Evolutionary conservation across 2,797 vertebrate species (phyloP).

Genomic region (Amazona finschi): DNA sequence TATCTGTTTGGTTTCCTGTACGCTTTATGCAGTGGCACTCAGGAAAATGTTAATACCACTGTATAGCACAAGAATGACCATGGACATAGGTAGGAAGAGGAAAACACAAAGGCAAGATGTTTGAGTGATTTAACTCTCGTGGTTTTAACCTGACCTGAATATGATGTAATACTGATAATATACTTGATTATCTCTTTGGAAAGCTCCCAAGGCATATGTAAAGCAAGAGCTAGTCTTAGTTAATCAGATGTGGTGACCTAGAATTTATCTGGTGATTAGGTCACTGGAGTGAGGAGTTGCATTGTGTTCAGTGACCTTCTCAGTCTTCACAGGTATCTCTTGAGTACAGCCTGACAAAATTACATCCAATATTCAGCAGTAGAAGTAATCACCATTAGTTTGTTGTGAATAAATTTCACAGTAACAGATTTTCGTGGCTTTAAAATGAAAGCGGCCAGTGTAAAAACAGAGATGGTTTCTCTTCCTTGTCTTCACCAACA

Average conservation of each 20-base stretch:
- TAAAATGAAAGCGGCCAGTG: background rate
- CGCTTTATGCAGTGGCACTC: background rate
- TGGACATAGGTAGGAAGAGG: background rate
- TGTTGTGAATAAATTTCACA: background rate
- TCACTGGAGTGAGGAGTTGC: background rate
- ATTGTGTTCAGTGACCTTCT: background rate
- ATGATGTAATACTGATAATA: background rate
- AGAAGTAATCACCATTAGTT: background rate
- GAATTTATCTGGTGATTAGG: background rate
- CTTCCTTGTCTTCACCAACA: background rate
- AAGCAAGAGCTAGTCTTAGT: background rate
- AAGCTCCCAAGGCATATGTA: background rate
- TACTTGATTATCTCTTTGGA: background rate
- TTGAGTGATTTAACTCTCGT: background rate
- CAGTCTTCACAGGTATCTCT: background rate
- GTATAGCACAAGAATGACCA: background rate
- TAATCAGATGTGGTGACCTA: background rate
- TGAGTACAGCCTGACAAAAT: background rate
- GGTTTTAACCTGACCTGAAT: background rate
- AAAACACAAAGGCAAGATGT: background rate
- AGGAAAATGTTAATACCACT: background rate
- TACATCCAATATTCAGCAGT: background rate
- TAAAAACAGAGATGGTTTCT: background rate
- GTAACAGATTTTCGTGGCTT: background rate
- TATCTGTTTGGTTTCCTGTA: background rate